These are phyloP conservation scores for Tarsius wallacei DNA, from an alignment of 2,797 vertebrate species.

Conservation along the genomic window DNA sequence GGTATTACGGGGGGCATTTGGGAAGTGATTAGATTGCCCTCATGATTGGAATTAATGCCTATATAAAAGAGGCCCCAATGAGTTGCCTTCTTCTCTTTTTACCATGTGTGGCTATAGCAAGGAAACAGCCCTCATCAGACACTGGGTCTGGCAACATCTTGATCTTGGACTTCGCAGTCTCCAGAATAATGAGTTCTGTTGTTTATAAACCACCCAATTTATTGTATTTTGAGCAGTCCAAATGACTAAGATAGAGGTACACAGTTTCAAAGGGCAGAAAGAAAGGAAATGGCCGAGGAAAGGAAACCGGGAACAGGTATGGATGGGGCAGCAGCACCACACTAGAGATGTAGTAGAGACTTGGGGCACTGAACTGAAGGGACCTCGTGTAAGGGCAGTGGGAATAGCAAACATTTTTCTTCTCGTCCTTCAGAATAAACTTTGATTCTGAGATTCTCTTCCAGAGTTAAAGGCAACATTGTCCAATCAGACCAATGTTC, in stretches of 20 bases:
- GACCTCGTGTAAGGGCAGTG: fast-evolving
- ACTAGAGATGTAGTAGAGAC: not conserved
- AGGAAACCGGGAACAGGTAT: too few relatives aligned
- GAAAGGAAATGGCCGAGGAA: not conserved
- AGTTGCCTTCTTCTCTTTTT: not conserved
- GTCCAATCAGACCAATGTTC: not conserved
- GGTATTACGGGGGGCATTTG: not conserved
- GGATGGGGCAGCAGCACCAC: fast-evolving
- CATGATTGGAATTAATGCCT: not conserved
- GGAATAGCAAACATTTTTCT: not conserved
- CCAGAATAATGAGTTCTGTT: not conserved
- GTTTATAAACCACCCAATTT: not conserved
- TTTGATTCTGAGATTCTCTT: not conserved
- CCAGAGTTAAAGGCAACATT: not conserved
- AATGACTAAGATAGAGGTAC: not conserved
- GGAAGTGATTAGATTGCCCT: not conserved
- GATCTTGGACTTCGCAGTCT: not conserved
- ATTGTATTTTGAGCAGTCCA: not conserved
- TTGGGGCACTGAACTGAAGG: not conserved
- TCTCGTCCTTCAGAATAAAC: not conserved
- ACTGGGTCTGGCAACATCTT: not conserved
- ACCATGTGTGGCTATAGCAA: not conserved
- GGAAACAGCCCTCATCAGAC: not conserved
- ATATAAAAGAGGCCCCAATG: not conserved
- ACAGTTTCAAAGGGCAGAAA: not conserved